A percentile compares a stretch with the other conserved stretches of the same genome.
Conservation (phyloP, 2,113 vertebrate genomes). For the Channa maculata region DNA sequence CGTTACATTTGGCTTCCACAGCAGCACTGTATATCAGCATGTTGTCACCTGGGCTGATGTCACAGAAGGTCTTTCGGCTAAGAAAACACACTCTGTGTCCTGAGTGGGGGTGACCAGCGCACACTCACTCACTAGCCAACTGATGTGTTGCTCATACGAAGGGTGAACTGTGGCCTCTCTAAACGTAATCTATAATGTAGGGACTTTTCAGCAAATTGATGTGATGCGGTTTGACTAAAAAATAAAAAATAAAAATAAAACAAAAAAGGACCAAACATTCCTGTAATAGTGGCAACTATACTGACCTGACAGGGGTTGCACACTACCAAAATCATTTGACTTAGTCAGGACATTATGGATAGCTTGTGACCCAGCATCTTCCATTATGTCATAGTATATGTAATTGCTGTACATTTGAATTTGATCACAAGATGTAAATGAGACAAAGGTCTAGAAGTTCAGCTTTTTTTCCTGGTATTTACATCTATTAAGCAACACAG, state of each 20-base stretch:
- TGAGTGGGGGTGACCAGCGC: slow-evolving; percentile 42
- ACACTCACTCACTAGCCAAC: slow-evolving; percentile 54
- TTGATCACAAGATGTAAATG: neutral
- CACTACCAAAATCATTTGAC: slow-evolving; percentile 11
- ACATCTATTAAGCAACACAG: too few species aligned
- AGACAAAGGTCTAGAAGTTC: too few species aligned
- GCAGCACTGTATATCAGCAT: slow-evolving; percentile 71
- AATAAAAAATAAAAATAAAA: slow-evolving; percentile 16
- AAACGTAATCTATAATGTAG: slow-evolving; percentile 51
- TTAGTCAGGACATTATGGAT: too few species aligned
- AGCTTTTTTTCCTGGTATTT: too few species aligned
- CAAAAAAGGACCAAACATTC: slow-evolving; percentile 31
- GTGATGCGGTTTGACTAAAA: slow-evolving; percentile 32
- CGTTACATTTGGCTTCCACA: slow-evolving; percentile 60
- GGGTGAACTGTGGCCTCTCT: slow-evolving; percentile 13
- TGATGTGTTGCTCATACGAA: slow-evolving; percentile 63
- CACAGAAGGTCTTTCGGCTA: slow-evolving; percentile 72
- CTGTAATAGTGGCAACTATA: slow-evolving; percentile 1
- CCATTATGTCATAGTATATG: too few species aligned
- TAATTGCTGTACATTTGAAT: too few species aligned
- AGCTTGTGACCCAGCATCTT: too few species aligned
- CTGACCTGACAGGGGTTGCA: slow-evolving; percentile 14
- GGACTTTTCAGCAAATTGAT: slow-evolving; percentile 48
- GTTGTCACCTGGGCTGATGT: slow-evolving; percentile 78
- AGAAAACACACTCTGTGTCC: slow-evolving; percentile 62